These are phyloP conservation scores for Chaunax sp. DNA, from an alignment of 2,797 vertebrate genomes.

Conservation along the genomic window DNA sequence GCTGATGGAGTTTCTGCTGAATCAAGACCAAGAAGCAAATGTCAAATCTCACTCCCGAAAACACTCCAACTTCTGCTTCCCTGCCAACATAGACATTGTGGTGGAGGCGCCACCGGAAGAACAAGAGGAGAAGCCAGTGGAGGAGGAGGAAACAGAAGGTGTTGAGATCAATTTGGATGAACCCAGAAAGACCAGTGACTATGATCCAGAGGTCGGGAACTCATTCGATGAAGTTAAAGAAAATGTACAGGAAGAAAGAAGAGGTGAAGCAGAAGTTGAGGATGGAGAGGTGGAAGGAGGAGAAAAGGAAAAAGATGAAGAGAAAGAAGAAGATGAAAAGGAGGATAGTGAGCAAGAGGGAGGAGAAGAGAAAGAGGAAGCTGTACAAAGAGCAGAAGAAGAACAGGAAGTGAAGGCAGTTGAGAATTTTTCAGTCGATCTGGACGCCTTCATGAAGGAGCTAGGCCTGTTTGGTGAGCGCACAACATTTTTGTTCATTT, in stretches of 20 bases:
- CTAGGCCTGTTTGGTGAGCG: constrained; percentile 74
- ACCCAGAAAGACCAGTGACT: constrained; percentile 25
- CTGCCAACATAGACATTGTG: constrained; percentile 65
- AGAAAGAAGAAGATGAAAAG: constrained; percentile 7
- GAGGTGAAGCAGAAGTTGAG: constrained; percentile 12
- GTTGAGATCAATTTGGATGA: constrained; percentile 46
- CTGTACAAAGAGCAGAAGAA: constrained; percentile 14
- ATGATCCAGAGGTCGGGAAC: constrained; percentile 57
- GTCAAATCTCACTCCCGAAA: constrained; percentile 75
- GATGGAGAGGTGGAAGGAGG: neutral
- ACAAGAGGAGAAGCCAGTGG: constrained; percentile 13
- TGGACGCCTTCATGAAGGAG: constrained; percentile 71
- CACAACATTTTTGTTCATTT: neutral
- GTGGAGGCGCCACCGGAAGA: constrained; percentile 66
- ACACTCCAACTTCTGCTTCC: constrained; percentile 51
- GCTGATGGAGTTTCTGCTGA: constrained; percentile 93
- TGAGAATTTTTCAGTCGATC: constrained; percentile 53
- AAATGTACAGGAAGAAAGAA: constrained; percentile 4
- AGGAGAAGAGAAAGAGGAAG: constrained; percentile 18
- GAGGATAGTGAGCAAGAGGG: neutral
- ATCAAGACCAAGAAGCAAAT: constrained; percentile 86
- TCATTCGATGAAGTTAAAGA: constrained; percentile 40
- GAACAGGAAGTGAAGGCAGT: constrained; percentile 16
- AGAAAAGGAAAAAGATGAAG: constrained; percentile 15
- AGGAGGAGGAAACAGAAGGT: constrained; percentile 43